Evolutionary conservation across 2,888 invertebrate genomes (phyloP).

Genomic region (Anagyrus pseudococci): DNA sequence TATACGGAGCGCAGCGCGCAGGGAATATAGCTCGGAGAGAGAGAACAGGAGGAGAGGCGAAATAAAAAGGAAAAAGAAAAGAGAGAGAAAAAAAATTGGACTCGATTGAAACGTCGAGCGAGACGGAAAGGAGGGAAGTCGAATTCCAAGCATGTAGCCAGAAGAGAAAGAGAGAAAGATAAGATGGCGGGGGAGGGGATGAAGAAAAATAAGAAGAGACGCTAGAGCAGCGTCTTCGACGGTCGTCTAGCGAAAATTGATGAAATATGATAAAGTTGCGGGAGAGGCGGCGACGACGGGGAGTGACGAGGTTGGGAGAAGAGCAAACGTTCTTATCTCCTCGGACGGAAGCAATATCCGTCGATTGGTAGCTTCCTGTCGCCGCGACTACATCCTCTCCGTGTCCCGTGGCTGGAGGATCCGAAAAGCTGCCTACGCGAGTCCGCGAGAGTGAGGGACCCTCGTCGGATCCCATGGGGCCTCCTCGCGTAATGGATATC

Average conservation of each 20-base stretch:
- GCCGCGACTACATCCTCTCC: background rate
- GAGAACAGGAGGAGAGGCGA: background rate
- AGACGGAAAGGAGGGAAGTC: background rate
- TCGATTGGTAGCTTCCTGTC: conserved; percentile 15
- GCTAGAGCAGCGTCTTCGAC: background rate
- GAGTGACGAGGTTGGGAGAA: background rate
- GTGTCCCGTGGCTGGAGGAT: background rate
- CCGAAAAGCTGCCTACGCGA: background rate
- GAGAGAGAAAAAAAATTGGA: conserved; percentile 7
- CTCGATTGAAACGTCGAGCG: conserved; percentile 16
- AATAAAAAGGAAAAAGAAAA: conserved; percentile 1
- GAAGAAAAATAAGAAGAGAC: conserved; percentile 8
- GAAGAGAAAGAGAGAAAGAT: conserved; percentile 1
- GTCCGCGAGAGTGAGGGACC: too few relatives aligned
- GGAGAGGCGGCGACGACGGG: background rate
- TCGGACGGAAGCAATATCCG: conserved; percentile 34
- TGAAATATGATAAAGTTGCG: conserved; percentile 35
- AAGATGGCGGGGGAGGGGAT: background rate
- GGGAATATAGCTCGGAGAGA: background rate
- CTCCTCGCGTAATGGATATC: conserved; percentile 39
- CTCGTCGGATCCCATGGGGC: background rate
- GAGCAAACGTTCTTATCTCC: conserved; percentile 11
- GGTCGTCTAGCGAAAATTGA: conserved; percentile 30
- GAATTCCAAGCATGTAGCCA: too few relatives aligned
- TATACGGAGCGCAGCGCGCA: background rate